phyloP scores from a whole-genome alignment of 2,888 invertebrate genomes.

The Platypus cylindrus region DNA sequence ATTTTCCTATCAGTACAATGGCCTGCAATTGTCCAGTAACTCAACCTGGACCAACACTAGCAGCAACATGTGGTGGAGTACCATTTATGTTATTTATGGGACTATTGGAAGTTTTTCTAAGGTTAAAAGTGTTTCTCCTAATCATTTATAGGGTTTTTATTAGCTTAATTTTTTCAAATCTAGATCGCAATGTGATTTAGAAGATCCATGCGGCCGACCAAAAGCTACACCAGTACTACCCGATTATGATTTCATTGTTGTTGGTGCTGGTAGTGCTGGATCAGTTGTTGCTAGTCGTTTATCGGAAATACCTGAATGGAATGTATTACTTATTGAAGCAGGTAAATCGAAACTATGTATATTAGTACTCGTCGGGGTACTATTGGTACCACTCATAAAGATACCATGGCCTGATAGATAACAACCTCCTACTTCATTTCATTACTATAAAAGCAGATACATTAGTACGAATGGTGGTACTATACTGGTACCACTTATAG shows the following conservation, averaged over 20 bases:
- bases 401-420: no score
- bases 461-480: no score
- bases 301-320: constrained; percentile 60
- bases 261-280: constrained; percentile 61
- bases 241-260: constrained; percentile 64
- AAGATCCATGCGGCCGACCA: constrained; percentile 73
- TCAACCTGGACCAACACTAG: constrained; percentile 70
- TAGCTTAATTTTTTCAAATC: not conserved
- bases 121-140: constrained; percentile 31
- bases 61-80: constrained; percentile 71
- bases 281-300: constrained; percentile 59
- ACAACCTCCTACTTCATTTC: no score
- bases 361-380: no score
- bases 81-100: constrained; percentile 86
- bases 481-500: no score
- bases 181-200: constrained; percentile 69
- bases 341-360: no score
- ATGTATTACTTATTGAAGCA: constrained; percentile 61
- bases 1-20: not conserved
- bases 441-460: no score
- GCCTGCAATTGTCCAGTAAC: constrained; percentile 71
- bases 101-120: constrained; percentile 68
- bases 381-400: no score
- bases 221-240: constrained; percentile 44
- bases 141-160: not conserved